These are phyloP conservation scores for Entelurus aequoreus DNA, from an alignment of 2,113 vertebrate species.

Conservation along the genomic window DNA sequence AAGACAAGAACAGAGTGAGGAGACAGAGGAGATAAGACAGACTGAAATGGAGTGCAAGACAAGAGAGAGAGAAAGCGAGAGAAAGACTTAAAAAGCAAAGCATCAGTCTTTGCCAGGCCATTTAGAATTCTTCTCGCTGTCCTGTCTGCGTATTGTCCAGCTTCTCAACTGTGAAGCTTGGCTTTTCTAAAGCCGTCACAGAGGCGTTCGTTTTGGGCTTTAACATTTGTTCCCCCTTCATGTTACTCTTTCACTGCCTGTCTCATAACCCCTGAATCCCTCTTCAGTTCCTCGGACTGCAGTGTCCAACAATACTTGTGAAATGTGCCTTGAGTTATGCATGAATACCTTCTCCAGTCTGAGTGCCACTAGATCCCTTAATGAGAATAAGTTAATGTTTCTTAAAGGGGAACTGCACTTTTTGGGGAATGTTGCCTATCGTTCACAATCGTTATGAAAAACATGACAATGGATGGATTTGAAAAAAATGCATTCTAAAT, in stretches of 20 bases:
- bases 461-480: no score
- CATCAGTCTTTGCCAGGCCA: conserved; percentile 27
- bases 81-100: conserved; percentile 28
- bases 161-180: conserved; percentile 48
- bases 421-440: no score
- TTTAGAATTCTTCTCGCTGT: conserved; percentile 53
- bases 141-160: conserved; percentile 44
- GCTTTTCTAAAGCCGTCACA: conserved; percentile 53
- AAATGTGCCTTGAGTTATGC: conserved; percentile 5
- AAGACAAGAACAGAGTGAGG: conserved; percentile 39
- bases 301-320: conserved; percentile 17
- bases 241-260: conserved; percentile 17
- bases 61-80: background rate
- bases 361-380: background rate
- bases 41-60: conserved; percentile 31
- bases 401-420: no score
- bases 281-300: conserved; percentile 14
- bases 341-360: conserved; percentile 3
- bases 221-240: conserved; percentile 18
- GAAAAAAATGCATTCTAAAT: no score
- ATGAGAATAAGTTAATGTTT: no score
- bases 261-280: conserved; percentile 25
- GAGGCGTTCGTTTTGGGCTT: conserved; percentile 28
- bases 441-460: no score
- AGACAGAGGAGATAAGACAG: conserved; percentile 5